Evolutionary conservation across 2,797 vertebrate genomes (phyloP).

Genomic region (Lacerta agilis): DNA sequence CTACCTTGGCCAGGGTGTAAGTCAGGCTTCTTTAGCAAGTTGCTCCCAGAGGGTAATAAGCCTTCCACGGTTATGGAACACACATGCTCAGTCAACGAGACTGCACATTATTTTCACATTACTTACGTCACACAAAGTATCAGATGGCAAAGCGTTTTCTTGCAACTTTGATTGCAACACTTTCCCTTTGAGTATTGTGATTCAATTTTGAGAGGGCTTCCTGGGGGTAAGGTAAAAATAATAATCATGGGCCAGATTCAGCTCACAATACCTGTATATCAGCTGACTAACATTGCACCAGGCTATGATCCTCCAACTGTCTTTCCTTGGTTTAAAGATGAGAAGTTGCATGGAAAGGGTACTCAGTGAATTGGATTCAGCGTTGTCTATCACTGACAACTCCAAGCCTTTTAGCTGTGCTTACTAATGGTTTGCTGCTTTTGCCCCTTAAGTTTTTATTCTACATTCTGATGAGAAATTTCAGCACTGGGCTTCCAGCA

Average conservation of each 20-base stretch:
- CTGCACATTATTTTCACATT: background rate
- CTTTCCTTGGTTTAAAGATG: background rate
- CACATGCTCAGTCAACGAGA: background rate
- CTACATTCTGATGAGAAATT: background rate
- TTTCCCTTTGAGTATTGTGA: background rate
- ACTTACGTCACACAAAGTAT: background rate
- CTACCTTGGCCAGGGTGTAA: no score
- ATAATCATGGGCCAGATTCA: background rate
- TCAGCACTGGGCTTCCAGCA: slow-evolving; percentile 4
- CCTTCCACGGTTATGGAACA: no score
- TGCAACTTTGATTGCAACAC: background rate
- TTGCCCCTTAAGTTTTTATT: background rate
- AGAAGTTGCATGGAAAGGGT: background rate
- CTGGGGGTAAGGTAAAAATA: background rate
- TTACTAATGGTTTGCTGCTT: background rate
- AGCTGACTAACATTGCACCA: background rate
- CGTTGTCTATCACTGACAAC: background rate
- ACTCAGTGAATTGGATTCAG: background rate
- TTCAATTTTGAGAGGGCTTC: background rate
- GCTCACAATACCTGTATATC: background rate
- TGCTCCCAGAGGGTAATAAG: background rate
- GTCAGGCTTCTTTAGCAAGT: background rate
- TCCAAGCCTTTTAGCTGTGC: background rate
- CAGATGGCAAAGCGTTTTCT: background rate
- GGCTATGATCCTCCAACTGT: background rate